Evolutionary conservation across 2,113 vertebrate species (phyloP), one percentile per base, ranked within the genome.

Genomic region (Chaetura pelagica): DNA sequence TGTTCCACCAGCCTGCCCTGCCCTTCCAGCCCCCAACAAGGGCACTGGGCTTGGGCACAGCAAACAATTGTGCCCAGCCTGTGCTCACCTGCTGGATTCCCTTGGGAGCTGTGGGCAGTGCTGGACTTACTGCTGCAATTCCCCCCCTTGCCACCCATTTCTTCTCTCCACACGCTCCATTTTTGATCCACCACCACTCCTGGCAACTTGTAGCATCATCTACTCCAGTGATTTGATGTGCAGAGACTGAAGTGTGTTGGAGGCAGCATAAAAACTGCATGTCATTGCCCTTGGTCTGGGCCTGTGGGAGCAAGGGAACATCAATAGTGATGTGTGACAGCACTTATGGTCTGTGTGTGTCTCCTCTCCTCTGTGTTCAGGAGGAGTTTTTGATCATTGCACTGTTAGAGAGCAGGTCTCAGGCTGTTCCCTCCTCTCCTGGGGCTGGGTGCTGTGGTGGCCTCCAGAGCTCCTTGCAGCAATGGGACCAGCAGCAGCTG

Each of bases 311-410:
- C 87, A 94, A 91, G 88, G 57, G 85, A 93, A 34, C 94, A 96
- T 97, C 95, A 94, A 96, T 97, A 97, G 94, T 97, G 95, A 97
- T 97, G 96, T 1, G 14, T 29, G 93, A 83, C 21, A 55, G 87
- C 96, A 93, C 97, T 90, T 93, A 94, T 93, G 95, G 97, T 97
- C 96, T 67, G 96, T 96, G 82, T 66, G 87, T 61, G 72, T 64
- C 75, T 69, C 48, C 55, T 64, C 59, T 92, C 51, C 48, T 87
- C 63, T 72, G 27, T 63, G 49, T 94, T 83, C 82, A 84, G 93
- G 78, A 44, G 85, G 69, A 68, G 80, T 17, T 74, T 94, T 92
- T 96, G 93, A 93, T 96, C 76, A 17, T 59, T 88, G 79, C 30
- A 52, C 76, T 38, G 26, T 72, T 77, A 63, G 52, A 16, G 34